Percentiles rank a stretch among this genome's conserved stretches.
Evolutionary conservation across 2,888 invertebrate genomes (phyloP).

Genomic region (Dastarcus helophoroides): DNA sequence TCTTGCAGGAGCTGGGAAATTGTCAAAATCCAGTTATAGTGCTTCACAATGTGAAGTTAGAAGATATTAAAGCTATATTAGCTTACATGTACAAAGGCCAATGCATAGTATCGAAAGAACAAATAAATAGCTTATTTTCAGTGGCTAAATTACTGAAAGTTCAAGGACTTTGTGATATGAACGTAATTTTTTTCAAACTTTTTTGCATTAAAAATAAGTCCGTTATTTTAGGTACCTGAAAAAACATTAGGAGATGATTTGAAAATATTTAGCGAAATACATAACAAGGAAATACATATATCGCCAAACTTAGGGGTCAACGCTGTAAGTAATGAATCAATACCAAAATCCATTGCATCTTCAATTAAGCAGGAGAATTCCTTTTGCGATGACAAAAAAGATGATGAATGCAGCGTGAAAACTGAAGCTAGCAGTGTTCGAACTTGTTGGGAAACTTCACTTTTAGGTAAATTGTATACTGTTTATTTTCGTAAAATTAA

Average conservation of each 20-base stretch:
- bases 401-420: too few relatives aligned
- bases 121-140: constrained; percentile 63
- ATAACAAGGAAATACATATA: neutral
- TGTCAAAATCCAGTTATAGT: constrained; percentile 62
- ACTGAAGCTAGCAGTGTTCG: constrained; percentile 9
- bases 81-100: constrained; percentile 84
- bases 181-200: constrained; percentile 43
- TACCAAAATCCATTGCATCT: too few relatives aligned
- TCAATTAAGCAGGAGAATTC: too few relatives aligned
- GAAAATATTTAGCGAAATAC: neutral
- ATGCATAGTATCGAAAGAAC: constrained; percentile 70
- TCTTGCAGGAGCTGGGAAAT: constrained; percentile 51
- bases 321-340: too few relatives aligned
- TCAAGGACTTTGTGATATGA: constrained; percentile 70
- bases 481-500: too few relatives aligned
- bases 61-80: constrained; percentile 63
- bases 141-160: constrained; percentile 73
- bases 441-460: constrained; percentile 10
- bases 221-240: constrained; percentile 11
- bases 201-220: neutral
- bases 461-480: too few relatives aligned
- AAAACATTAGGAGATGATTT: constrained; percentile 7
- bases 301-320: too few relatives aligned
- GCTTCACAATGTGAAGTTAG: constrained; percentile 56
- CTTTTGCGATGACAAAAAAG: too few relatives aligned